phyloP scores from a whole-genome alignment of 92 coral and sea anemone species.

The Hydrozoanthus gracilis region DNA sequence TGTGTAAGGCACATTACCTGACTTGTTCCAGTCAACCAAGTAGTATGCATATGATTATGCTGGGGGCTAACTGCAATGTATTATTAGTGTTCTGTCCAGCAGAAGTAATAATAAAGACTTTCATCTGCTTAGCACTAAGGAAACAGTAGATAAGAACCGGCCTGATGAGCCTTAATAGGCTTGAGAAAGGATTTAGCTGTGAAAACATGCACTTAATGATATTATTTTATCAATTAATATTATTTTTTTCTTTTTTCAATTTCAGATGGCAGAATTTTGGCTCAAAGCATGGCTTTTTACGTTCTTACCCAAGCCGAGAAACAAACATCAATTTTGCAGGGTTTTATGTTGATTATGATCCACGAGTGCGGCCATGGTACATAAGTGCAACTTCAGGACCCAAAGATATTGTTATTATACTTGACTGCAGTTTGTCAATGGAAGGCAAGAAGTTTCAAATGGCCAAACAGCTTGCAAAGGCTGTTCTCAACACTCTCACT shows the following conservation, averaged over 20 bases:
- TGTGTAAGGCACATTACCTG: too few relatives aligned
- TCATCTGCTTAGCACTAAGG: too few relatives aligned
- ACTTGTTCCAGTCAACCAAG: too few relatives aligned
- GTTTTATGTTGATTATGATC: slow-evolving; percentile 93
- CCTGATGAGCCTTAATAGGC: too few relatives aligned
- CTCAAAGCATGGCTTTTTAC: slow-evolving; percentile 86
- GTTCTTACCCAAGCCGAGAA: slow-evolving; percentile 92
- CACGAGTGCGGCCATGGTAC: slow-evolving; percentile 98
- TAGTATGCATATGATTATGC: too few relatives aligned
- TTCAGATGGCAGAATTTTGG: slow-evolving; percentile 99
- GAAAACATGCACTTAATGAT: not conserved
- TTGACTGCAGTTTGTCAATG: slow-evolving; percentile 97
- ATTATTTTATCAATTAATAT: not conserved
- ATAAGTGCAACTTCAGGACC: slow-evolving; percentile 99
- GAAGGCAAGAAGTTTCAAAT: slow-evolving; percentile 87
- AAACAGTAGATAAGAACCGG: too few relatives aligned
- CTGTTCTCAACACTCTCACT: slow-evolving; percentile 91
- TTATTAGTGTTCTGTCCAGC: too few relatives aligned
- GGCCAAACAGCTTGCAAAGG: slow-evolving; percentile 97
- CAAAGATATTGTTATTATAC: slow-evolving; percentile 90
- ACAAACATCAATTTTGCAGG: slow-evolving; percentile 98
- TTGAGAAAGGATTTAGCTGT: too few relatives aligned
- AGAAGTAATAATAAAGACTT: too few relatives aligned
- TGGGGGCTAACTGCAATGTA: too few relatives aligned
- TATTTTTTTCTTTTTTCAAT: not conserved